Base-by-base conservation (phyloP, 2,888 invertebrate species). In the Electrophaes corylata region DNA sequence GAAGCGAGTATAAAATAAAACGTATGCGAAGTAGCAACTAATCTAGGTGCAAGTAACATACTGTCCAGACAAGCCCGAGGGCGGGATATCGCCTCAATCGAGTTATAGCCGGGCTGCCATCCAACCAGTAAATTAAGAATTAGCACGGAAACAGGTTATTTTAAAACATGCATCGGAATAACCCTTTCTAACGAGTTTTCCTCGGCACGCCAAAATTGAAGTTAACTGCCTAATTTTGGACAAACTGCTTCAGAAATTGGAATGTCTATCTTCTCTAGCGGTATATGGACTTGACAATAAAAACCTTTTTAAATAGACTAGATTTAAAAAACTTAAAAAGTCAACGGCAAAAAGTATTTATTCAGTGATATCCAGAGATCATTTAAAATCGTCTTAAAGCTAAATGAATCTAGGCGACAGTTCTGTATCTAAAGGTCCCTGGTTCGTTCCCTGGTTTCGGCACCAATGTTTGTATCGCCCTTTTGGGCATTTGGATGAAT, bases 41-140 rank as follows among this genome's bases (percentile, higher is more conserved):
- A 14, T 35, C n/a, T 12, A 12, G 14, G 6, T 48, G 19, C 11
- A 51, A 45, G 39, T 18, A 45, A 35, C 47, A 47, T 19, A 43
- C 41, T 41, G 54, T 48, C 54, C 54, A 54, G 54, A 33, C 40
- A 26, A 19, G 56, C 49, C 48, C 11, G 12, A 5, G 29, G 41
- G 40, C 6, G 48, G 69, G 74, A 74, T 73, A 79, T 78, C 81
- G 73, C 66, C 70, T 64, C 83, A 84, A 91, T 90, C 88, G 80
- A 83, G 81, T 91, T 89, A 86, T 77, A 76, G 70, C 69, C 75
- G 70, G 73, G 79, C 79, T 81, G 79, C 82, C 88, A 89, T 75
- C 91, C 79, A 82, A 81, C 85, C 91, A 91, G 89, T 83, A 91
- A 91, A 91, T 91, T 87, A 91, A 88, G 86, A 91, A 90, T 91